phyloP scores from a whole-genome alignment of 1,140 invertebrate species.

The Drosophila mojavensis region DNA sequence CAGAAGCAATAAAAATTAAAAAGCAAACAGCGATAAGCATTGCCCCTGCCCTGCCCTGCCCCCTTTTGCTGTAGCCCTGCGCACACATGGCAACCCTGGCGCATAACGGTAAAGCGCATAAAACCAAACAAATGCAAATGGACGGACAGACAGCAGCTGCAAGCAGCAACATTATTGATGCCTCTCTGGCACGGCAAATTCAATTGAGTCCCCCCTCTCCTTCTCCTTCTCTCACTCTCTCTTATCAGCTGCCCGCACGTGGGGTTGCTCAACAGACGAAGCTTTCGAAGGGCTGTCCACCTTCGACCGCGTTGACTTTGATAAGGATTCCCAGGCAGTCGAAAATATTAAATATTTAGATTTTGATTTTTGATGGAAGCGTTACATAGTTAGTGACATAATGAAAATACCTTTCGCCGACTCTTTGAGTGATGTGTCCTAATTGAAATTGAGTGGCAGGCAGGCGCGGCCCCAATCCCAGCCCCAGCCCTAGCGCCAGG shows the following conservation, averaged over 20 bases:
- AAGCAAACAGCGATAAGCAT: slow-evolving; percentile 77
- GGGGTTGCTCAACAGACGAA: neutral
- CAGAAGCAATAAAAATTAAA: slow-evolving; percentile 75
- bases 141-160: slow-evolving; percentile 37
- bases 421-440: slow-evolving; percentile 35
- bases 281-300: slow-evolving; percentile 9
- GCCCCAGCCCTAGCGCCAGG: neutral
- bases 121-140: slow-evolving; percentile 72
- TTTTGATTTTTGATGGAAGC: neutral
- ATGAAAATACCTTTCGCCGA: neutral
- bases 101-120: slow-evolving; percentile 56
- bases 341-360: neutral
- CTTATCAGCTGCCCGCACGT: slow-evolving; percentile 34
- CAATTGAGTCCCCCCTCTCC: slow-evolving; percentile 46
- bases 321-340: slow-evolving; percentile 51
- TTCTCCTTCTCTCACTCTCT: neutral
- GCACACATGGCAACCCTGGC: slow-evolving; percentile 73
- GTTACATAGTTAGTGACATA: neutral
- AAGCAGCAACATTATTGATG: slow-evolving; percentile 64
- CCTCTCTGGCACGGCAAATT: slow-evolving; percentile 67
- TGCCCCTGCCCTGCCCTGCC: slow-evolving; percentile 7
- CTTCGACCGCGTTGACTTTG: slow-evolving; percentile 39
- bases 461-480: neutral
- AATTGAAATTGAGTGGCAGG: slow-evolving; percentile 67
- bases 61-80: slow-evolving; percentile 6